These are phyloP conservation scores for Drosophila mauritiana DNA, from an alignment of 1,140 invertebrate genomes.

Conservation along the genomic window DNA sequence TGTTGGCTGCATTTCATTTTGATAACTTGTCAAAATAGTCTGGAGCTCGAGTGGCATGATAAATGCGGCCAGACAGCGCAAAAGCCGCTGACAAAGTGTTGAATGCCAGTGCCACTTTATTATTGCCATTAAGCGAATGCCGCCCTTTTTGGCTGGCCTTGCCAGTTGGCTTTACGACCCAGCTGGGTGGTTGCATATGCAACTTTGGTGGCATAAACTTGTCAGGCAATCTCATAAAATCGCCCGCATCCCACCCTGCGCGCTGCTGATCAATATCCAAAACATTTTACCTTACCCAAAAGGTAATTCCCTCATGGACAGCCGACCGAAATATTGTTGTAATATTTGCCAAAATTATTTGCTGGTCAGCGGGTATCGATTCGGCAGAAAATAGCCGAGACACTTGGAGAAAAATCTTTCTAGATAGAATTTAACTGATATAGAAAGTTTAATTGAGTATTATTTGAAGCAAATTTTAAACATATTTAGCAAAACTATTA, in stretches of 20 bases:
- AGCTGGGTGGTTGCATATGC: conserved; percentile 49
- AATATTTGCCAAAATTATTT: conserved; percentile 47
- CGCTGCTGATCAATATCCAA: conserved; percentile 15
- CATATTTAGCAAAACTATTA: too few species aligned
- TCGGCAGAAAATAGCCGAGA: not conserved
- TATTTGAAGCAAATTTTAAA: too few species aligned
- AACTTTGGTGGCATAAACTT: conserved; percentile 65
- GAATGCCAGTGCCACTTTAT: conserved; percentile 78
- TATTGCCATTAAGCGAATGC: conserved; percentile 69
- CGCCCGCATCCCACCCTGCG: conserved; percentile 6
- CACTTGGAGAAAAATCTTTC: not conserved
- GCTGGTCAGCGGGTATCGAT: conserved; percentile 45
- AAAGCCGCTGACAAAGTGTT: conserved; percentile 80
- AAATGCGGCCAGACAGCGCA: conserved; percentile 73
- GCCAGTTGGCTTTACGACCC: conserved; percentile 68
- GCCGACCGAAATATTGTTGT: conserved; percentile 38
- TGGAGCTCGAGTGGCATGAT: conserved; percentile 69
- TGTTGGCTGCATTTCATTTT: conserved; percentile 78
- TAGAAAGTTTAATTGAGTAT: fast-evolving
- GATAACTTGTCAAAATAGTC: conserved; percentile 84
- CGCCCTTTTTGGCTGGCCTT: conserved; percentile 4
- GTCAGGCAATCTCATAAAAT: conserved; percentile 74
- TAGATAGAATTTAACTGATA: not conserved
- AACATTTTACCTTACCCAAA: not conserved
- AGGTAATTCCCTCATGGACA: conserved; percentile 16